Base-by-base conservation (phyloP, 2,888 invertebrate genomes). In the Cremastinae sp. region DNA sequence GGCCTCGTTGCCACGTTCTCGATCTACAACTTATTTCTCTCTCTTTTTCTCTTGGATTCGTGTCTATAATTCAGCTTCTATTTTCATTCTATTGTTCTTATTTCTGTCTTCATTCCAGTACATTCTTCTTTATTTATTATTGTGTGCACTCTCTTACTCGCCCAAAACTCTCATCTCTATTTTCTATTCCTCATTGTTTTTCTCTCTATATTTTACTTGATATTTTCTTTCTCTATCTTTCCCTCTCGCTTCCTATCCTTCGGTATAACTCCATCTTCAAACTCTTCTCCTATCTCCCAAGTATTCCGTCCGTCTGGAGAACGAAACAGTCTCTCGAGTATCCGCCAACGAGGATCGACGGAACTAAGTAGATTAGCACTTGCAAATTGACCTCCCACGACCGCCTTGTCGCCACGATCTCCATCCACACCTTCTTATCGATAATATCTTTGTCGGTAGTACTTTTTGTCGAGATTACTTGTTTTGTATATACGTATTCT, bases 281-380 rank as follows among this genome's bases (percentile, higher is more conserved):
- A 43, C 35, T 28, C 41, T 12, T 22, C 53, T 14, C 10, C 14
- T 22, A 22, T 41, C 51, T 37, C 37, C 51, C 22, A 28, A 64
- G 14, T 41, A 64, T 53, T 64, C 53, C 16, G 41, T 16, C 22
- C 22, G 22, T 22, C 53, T 37, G 37, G 37, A 20, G 10, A 14
- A 14, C 22, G 3, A 28, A 37, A 62, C 49, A n/a, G 7, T 28
- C 61, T 9, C 41, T 12, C 22, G 9, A 37, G 61, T 61, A 71
- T 66, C 56, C 45, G 56, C 56, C 62, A 68, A 66, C 66, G 41
- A 56, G 62, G 56, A 75, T 58, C 72, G 68, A 68, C 51, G 39
- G 53, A 72, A 75, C 71, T 75, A 64, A 68, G 51, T 72, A 53
- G 58, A 75, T 68, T 75, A 68, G 51, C 68, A 72, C 68, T 75